Base-by-base conservation (phyloP, 2,888 invertebrate genomes). In the Tenthredo amoena region DNA sequence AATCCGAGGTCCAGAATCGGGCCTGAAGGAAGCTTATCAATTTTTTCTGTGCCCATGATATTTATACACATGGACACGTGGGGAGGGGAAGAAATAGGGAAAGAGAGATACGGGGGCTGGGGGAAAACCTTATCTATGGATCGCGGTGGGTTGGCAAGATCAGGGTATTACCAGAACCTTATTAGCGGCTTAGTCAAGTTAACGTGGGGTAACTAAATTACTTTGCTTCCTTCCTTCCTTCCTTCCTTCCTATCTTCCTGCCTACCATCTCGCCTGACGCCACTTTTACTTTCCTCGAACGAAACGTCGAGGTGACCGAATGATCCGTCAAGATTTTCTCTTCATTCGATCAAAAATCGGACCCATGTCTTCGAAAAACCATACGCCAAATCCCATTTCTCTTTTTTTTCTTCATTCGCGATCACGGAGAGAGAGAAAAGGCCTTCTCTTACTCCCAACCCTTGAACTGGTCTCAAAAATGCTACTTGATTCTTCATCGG, bases 131-230 rank as follows among this genome's bases (percentile, higher is more conserved):
- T 84, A 72, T 87, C 87, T 87, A 85, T 85, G 87, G 87, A 89
- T 88, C 87, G 86, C 87, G 87, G 86, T 71, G 86, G 88, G 86
- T 86, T 85, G 87, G 87, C 87, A 87, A 88, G 88, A 88, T 88
- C 87, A 72, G 87, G 87, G 87, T 89, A 89, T 89, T 90, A 89
- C 85, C 87, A 85, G 87, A 89, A 90, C 89, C 87, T 90, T 89
- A 90, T 90, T 89, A 90, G 87, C 88, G 88, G 88, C 89, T 88
- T 88, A 89, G 88, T 87, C 85, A 87, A 89, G 87, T 89, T 89
- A 88, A 87, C 82, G 81, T 79, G 81, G 85, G 87, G 85, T 87
- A 89, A 89, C 88, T 86, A 87, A 88, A 88, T 89, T 89, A 87
- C 82, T 81, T 58, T 58, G 81, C 81, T 81, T 81, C 81, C 81